Evolutionary conservation across 2,113 vertebrate genomes (phyloP).

Genomic region (Microcebus lehilahytsara): DNA sequence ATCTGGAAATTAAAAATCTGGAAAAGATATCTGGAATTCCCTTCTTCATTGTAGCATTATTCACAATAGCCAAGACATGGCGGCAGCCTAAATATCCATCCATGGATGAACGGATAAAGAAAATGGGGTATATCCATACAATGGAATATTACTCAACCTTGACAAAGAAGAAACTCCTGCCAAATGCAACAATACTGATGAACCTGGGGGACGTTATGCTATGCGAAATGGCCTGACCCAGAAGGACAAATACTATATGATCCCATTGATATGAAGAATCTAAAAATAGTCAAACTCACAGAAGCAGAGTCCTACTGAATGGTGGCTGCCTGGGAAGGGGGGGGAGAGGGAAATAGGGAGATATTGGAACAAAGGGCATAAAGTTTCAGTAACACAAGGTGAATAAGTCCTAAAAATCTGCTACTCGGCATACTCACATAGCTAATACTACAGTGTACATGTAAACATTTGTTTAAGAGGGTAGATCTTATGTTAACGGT

Average conservation of each 20-base stretch:
- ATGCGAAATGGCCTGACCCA: neutral
- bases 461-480: neutral
- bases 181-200: too few species aligned
- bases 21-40: too few species aligned
- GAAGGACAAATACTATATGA: neutral
- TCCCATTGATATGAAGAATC: neutral
- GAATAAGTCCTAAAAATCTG: neutral
- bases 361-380: neutral
- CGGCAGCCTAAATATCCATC: too few species aligned
- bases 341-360: neutral
- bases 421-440: neutral
- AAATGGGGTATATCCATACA: too few species aligned
- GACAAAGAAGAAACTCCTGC: too few species aligned
- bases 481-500: neutral
- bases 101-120: too few species aligned
- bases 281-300: neutral
- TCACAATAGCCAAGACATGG: too few species aligned
- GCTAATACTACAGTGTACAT: neutral
- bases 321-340: neutral
- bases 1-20: neutral
- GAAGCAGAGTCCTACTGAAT: neutral
- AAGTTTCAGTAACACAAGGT: neutral
- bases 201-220: too few species aligned
- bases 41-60: too few species aligned
- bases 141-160: too few species aligned